Evolutionary conservation across 1,140 invertebrate genomes (phyloP).

Genomic region (Drosophila mojavensis): DNA sequence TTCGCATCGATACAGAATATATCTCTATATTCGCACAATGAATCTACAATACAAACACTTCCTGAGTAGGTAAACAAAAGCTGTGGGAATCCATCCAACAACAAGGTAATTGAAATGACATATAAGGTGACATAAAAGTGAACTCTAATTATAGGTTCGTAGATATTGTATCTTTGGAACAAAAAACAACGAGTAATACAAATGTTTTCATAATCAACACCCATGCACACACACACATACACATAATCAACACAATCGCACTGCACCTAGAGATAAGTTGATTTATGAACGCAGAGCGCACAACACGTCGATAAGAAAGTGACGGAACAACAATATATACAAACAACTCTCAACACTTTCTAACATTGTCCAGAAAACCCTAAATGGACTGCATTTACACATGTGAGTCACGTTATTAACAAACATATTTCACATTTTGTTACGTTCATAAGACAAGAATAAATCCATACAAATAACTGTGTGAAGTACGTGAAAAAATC

Average conservation of each 20-base stretch:
- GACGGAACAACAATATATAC: conserved; percentile 21
- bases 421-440: conserved; percentile 35
- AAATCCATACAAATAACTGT: conserved; percentile 30
- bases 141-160: conserved; percentile 73
- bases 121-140: conserved; percentile 40
- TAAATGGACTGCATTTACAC: conserved; percentile 10
- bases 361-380: conserved; percentile 9
- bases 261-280: conserved; percentile 26
- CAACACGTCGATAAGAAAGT: conserved; percentile 21
- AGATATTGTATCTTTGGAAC: conserved; percentile 67
- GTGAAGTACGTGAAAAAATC: conserved; percentile 49
- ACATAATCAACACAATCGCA: neutral
- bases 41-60: conserved; percentile 14
- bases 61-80: conserved; percentile 54
- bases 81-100: conserved; percentile 37
- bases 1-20: conserved; percentile 40
- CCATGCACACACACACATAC: neutral
- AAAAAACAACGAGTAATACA: conserved; percentile 47
- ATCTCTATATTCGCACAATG: conserved; percentile 25
- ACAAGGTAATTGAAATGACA: conserved; percentile 34
- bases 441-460: conserved; percentile 23
- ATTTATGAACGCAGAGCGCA: conserved; percentile 16
- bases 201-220: conserved; percentile 58
- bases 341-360: conserved; percentile 45
- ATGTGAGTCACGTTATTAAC: conserved; percentile 66